Percentiles rank a stretch among this genome's conserved stretches.
phyloP scores from a whole-genome alignment of 2,113 vertebrate species.

The Microtus montanus region DNA sequence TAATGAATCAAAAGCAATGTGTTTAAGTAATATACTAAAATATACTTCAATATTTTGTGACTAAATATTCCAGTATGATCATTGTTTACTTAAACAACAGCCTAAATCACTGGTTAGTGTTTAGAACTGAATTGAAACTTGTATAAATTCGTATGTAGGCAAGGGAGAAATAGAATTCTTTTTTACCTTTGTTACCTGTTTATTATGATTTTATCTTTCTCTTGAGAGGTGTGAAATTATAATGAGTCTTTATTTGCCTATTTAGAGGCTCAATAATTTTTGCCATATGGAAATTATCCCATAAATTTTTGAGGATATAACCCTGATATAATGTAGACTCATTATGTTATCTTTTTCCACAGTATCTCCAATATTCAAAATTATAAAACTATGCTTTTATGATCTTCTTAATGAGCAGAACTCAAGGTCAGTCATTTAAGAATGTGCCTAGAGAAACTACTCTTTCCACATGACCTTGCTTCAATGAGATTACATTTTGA shows the following conservation, averaged over 20 bases:
- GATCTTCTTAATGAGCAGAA: not conserved
- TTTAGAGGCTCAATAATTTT: not conserved
- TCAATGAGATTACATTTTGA: slow-evolving; percentile 32
- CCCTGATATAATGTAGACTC: not conserved
- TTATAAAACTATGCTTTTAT: not conserved
- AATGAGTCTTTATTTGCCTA: slow-evolving; percentile 30
- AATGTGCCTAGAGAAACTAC: not conserved
- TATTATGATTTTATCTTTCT: not conserved
- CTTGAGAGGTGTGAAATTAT: not conserved
- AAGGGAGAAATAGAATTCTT: rapidly evolving
- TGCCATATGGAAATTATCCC: not conserved
- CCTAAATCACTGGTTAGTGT: not conserved
- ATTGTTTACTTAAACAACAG: not conserved
- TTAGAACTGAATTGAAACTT: not conserved
- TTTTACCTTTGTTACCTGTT: not conserved
- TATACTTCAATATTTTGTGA: slow-evolving; percentile 18
- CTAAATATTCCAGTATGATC: not conserved
- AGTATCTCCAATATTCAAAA: slow-evolving; percentile 7
- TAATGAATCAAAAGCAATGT: not conserved
- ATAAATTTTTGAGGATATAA: not conserved
- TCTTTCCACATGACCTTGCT: slow-evolving; percentile 4
- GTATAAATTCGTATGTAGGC: too few relatives aligned
- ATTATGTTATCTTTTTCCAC: not conserved
- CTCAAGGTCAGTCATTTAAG: not conserved
- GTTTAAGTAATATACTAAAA: not conserved